Conservation (phyloP, 1,140 invertebrate species). For the Homalodisca vitripennis region DNA sequence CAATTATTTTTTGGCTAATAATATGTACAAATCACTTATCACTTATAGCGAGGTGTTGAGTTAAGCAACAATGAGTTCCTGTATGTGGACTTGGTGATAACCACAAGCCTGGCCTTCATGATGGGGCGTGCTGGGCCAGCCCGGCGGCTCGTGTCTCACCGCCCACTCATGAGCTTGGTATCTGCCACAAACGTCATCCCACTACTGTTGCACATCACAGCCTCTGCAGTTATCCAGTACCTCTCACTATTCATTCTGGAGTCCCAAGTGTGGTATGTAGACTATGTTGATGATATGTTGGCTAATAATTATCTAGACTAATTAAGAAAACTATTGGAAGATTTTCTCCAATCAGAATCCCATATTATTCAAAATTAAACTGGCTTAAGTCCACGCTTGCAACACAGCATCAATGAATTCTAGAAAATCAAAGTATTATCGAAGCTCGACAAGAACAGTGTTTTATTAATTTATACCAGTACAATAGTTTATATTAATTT, state of each 20-base stretch:
- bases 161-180: slow-evolving; percentile 46
- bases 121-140: slow-evolving; percentile 61
- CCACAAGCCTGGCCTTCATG: slow-evolving; percentile 72
- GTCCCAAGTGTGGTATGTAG: slow-evolving; percentile 21
- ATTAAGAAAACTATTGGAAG: background rate
- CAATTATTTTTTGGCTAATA: too few species aligned
- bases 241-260: slow-evolving; percentile 50
- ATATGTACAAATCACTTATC: too few species aligned
- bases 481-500: too few species aligned
- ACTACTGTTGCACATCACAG: slow-evolving; percentile 55
- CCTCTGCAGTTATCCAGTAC: slow-evolving; percentile 52
- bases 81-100: slow-evolving; percentile 81
- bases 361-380: too few species aligned
- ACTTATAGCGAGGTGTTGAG: slow-evolving; percentile 45
- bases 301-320: background rate
- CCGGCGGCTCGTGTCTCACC: slow-evolving; percentile 40
- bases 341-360: background rate
- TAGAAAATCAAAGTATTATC: too few species aligned
- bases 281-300: too few species aligned
- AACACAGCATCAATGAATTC: background rate
- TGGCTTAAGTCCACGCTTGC: background rate
- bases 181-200: slow-evolving; percentile 56
- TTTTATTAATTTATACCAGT: too few species aligned
- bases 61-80: slow-evolving; percentile 78
- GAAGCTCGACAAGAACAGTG: too few species aligned